Evolutionary conservation across 2,888 invertebrate species (phyloP), one percentile per base, ranked within the genome.

Genomic region (Calameuta idolon): DNA sequence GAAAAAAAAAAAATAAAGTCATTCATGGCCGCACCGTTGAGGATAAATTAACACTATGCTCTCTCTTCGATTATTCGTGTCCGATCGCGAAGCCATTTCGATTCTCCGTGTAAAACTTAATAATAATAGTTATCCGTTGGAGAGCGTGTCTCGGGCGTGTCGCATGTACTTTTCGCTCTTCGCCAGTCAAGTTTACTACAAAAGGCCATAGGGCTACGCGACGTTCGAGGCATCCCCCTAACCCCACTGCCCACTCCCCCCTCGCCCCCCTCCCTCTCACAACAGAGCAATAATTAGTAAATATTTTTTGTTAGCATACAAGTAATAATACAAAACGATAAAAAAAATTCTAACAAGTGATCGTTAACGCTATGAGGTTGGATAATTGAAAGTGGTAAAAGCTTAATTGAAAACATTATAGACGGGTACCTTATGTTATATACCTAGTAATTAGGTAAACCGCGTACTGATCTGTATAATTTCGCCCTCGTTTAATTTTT

Each of bases 401-500:
- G 78, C 75, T 73, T 76, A 34, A 75, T 78, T 30, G 75, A 78
- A 78, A 78, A 75, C 30, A 71, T 71, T 78, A 78, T 30, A 76
- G 68, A 75, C 35, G 78, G 78, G 78, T 75, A 78, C 55, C 40
- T 33, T 40, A 76, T 76, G 75, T 55, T 79, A 40, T 40, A 40
- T 80, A 69, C 69, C 77, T 78, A 69, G 75, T 68, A 76, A 76
- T 77, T 40, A 74, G 75, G 69, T 79, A 79, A 73, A 23, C 79
- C 40, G 74, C 78, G 33, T 69, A 73, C 40, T 35, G 75, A 80
- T 80, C 76, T 80, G 77, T 75, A 80, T 78, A 83, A 83, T 82
- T 82, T 85, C 81, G 79, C 81, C 79, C 81, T 76, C 74, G 79
- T 79, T 75, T 81, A 69, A 69, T 34, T 76, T 69, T 33, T 35